phyloP scores from a whole-genome alignment of 1,140 invertebrate species.

The Adoxophyes honmai region DNA sequence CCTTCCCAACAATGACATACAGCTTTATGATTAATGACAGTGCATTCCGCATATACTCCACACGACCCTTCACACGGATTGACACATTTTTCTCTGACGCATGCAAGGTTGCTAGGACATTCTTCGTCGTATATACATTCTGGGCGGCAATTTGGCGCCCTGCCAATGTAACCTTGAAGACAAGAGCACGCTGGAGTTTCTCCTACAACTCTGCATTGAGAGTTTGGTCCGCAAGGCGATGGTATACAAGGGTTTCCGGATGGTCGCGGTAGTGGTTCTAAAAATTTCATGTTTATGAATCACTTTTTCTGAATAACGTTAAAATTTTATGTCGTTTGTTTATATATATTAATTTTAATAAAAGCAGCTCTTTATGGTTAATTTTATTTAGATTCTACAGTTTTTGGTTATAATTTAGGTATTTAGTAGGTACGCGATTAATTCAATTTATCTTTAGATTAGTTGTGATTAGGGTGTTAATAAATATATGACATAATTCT shows the following conservation, averaged over 20 bases:
- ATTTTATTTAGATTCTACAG: no score
- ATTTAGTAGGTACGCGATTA: no score
- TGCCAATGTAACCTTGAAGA: conserved; percentile 83
- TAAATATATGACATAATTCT: conserved; percentile 43
- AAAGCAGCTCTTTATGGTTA: no score
- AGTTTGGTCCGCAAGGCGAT: conserved; percentile 89
- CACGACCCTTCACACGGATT: conserved; percentile 89
- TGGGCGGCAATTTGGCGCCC: conserved; percentile 86
- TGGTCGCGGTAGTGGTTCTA: conserved; percentile 58
- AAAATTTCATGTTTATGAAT: conserved; percentile 28
- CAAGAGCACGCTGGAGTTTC: conserved; percentile 87
- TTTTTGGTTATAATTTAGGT: no score
- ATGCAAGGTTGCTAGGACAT: conserved; percentile 85
- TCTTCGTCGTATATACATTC: conserved; percentile 87
- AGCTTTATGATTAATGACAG: conserved; percentile 86
- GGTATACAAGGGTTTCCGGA: conserved; percentile 83
- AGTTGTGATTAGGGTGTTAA: conserved; percentile 5
- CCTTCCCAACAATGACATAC: conserved; percentile 85
- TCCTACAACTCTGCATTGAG: conserved; percentile 83
- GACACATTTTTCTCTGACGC: conserved; percentile 85
- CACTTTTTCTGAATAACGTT: no score
- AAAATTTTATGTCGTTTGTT: no score
- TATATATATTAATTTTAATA: no score
- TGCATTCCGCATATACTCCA: conserved; percentile 82
- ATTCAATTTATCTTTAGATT: conserved; percentile 3